Evolutionary conservation across 2,888 invertebrate species (phyloP), one percentile per base, ranked within the genome.

Genomic region (Idaea biselata): DNA sequence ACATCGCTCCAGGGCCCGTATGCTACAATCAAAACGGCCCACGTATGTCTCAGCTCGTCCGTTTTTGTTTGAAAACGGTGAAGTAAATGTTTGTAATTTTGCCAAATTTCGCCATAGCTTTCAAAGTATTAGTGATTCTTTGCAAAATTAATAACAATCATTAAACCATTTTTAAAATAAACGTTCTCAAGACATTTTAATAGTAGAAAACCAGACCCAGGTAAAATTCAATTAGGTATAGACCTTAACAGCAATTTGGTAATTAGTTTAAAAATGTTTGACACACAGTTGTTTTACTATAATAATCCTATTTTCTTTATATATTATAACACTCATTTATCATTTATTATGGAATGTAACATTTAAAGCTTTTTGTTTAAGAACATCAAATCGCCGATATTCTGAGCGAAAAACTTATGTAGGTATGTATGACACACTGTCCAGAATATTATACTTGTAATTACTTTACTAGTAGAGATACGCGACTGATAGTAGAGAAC

Each of bases 241-340:
- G 25, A 25, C 25, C 5, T 25, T 3, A 5, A 25, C 1, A 25
- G 25, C 25, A 25, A 25, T 25, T 25, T 25, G 1, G 25, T 25
- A 25, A 25, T 25, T 25, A 25, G 25, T 25, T 25, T 25, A 25
- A 25, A 25, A 25, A 44, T 44, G 14, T 44, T 44, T 44, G 44
- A 44, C 14, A 44, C 14, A 44, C 44, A 44, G 11, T 44, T 11
- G 8, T 8, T 44, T 44, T 11, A 44, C 11, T 44, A 44, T 11
- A 14, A 14, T 11, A 14, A 44, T 44, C 11, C 44, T 44, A 44
- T 44, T 44, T 8, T 11, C 3, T 25, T 3, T 25, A 25, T 44
- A 44, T 44, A 44, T 44, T 44, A 44, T 44, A 44, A 44, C 44
- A 44, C 44, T 44, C 44, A 44, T 44, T 44, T 44, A 44, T 44